Conservation (phyloP, 2,888 invertebrate species). For the Dynastes maya region DNA sequence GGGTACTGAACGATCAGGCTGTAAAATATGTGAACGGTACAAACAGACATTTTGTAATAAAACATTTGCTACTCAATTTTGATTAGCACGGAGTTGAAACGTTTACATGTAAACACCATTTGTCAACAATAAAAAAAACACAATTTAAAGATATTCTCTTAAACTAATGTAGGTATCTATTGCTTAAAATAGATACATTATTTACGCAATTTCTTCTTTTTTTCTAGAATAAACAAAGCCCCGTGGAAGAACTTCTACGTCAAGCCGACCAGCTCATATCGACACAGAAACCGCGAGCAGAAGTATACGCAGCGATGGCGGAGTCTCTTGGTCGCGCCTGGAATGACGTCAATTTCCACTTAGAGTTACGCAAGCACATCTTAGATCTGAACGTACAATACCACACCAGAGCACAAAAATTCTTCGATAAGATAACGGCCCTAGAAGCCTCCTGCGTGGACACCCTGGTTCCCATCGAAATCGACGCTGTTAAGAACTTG, state of each 20-base stretch:
- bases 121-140: too few species aligned
- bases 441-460: slow-evolving; percentile 81
- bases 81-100: too few species aligned
- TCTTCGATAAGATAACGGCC: slow-evolving; percentile 78
- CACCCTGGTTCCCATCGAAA: slow-evolving; percentile 80
- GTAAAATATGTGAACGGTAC: too few species aligned
- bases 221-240: slow-evolving; percentile 86
- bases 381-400: slow-evolving; percentile 86
- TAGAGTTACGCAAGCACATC: slow-evolving; percentile 84
- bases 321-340: slow-evolving; percentile 83
- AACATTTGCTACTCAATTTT: too few species aligned
- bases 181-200: too few species aligned
- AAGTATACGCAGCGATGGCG: slow-evolving; percentile 92
- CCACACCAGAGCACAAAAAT: slow-evolving; percentile 81
- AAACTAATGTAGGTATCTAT: too few species aligned
- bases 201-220: slow-evolving; percentile 4
- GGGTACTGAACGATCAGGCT: too few species aligned
- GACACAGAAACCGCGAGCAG: slow-evolving; percentile 82
- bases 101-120: too few species aligned
- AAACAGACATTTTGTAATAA: too few species aligned
- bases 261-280: slow-evolving; percentile 90
- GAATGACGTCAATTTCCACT: slow-evolving; percentile 86
- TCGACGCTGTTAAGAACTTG: slow-evolving; percentile 80
- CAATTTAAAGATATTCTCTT: too few species aligned
- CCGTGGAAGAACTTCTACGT: slow-evolving; percentile 88